A percentile compares a stretch with the other conserved stretches of the same genome.
These are phyloP conservation scores for Anthophora plumipes DNA, from an alignment of 2,888 invertebrate species.

Conservation along the genomic window DNA sequence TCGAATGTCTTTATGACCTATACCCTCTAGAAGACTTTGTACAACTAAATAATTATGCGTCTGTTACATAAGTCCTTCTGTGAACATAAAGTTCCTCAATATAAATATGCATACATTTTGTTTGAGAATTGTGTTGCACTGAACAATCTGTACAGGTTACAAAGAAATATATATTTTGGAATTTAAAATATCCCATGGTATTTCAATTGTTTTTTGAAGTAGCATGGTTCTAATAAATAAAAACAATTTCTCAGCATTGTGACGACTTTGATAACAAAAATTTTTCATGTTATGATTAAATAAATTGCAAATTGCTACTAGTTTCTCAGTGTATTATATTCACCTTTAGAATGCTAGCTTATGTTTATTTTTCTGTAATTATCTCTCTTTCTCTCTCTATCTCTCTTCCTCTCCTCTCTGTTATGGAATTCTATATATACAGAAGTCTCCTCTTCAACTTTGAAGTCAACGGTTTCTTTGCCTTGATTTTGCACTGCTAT, in stretches of 20 bases:
- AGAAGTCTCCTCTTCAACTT: slow-evolving; percentile 27
- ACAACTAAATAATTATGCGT: neutral
- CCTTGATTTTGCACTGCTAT: neutral
- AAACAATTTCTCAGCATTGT: neutral
- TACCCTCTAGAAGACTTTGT: too few species aligned
- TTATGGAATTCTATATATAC: neutral
- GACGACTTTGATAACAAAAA: neutral
- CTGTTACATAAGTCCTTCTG: neutral
- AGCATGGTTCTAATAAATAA: neutral
- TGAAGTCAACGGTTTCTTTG: slow-evolving; percentile 35
- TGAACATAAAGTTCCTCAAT: neutral
- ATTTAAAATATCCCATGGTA: too few species aligned
- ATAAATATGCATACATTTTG: neutral
- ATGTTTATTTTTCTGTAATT: slow-evolving; percentile 31
- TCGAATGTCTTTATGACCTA: slow-evolving; percentile 47
- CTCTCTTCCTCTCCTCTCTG: neutral
- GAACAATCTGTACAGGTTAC: neutral
- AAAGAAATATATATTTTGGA: neutral
- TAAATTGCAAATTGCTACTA: neutral
- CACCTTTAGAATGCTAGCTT: neutral
- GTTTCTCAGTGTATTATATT: neutral
- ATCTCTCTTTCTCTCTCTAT: neutral
- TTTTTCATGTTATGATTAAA: neutral
- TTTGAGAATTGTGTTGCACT: neutral
- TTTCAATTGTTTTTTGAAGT: neutral